These are phyloP conservation scores for Meleagris gallopavo DNA, from an alignment of 2,113 vertebrate genomes.

Conservation along the genomic window DNA sequence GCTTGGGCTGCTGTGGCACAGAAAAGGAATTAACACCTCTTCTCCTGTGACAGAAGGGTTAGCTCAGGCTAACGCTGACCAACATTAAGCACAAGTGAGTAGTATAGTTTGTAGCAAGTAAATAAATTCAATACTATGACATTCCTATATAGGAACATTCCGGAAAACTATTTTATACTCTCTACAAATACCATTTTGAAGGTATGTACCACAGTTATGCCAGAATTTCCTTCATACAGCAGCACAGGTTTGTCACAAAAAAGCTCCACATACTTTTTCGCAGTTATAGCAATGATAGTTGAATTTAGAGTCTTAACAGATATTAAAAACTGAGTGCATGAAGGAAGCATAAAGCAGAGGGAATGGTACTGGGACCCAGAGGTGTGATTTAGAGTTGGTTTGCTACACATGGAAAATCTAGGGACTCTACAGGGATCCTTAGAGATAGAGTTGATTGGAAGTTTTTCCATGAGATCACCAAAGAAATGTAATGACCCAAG, in stretches of 20 bases:
- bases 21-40: constrained; percentile 6
- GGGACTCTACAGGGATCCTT: not conserved
- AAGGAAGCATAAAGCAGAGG: constrained; percentile 48
- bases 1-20: not conserved
- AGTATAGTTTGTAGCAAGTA: constrained; percentile 42
- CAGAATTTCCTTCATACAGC: constrained; percentile 52
- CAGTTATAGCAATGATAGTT: constrained; percentile 41
- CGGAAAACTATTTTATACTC: constrained; percentile 64
- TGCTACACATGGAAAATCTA: not conserved
- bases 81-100: not conserved
- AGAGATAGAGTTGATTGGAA: not conserved
- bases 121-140: constrained; percentile 13
- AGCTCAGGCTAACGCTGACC: not conserved
- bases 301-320: constrained; percentile 65
- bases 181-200: constrained; percentile 63
- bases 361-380: not conserved
- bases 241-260: constrained; percentile 52
- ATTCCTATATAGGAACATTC: constrained; percentile 39
- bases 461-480: not conserved
- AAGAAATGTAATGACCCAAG: not conserved
- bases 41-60: constrained; percentile 19
- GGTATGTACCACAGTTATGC: constrained; percentile 43
- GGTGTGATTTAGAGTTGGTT: not conserved
- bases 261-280: constrained; percentile 56
- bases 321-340: constrained; percentile 23